Evolutionary conservation across 2,113 vertebrate genomes (phyloP).

Genomic region (Muntiacus muntjak): DNA sequence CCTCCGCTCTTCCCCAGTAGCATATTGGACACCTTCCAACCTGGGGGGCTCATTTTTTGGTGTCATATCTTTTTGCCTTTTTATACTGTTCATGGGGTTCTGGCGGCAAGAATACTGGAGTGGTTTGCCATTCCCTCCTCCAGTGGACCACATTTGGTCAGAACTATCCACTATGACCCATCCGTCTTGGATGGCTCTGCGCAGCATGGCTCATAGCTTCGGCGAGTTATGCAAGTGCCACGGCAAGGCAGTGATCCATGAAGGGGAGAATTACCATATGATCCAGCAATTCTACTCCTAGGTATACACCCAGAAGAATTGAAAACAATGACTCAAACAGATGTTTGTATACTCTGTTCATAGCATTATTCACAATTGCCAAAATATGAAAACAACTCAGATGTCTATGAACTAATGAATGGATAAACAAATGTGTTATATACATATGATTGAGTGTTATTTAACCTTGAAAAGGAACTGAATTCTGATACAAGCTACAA

Average conservation of each 20-base stretch:
- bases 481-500: neutral
- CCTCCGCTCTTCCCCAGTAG: neutral
- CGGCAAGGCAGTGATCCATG: neutral
- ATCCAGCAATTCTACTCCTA: neutral
- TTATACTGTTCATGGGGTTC: neutral
- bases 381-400: constrained; percentile 8
- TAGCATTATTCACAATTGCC: neutral
- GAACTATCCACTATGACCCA: neutral
- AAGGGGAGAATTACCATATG: constrained; percentile 8
- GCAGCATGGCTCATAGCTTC: neutral
- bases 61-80: neutral
- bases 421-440: neutral
- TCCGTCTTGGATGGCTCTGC: neutral
- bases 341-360: neutral
- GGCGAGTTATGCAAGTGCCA: neutral
- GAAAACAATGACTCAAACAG: neutral
- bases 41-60: neutral
- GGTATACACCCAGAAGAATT: neutral
- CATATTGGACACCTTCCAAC: neutral
- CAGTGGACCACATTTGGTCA: neutral
- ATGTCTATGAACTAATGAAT: neutral
- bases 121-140: neutral
- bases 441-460: neutral
- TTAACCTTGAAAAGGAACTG: neutral
- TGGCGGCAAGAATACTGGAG: neutral